Base-by-base conservation (phyloP, 2,888 invertebrate genomes). In the Lepas anatifera region DNA sequence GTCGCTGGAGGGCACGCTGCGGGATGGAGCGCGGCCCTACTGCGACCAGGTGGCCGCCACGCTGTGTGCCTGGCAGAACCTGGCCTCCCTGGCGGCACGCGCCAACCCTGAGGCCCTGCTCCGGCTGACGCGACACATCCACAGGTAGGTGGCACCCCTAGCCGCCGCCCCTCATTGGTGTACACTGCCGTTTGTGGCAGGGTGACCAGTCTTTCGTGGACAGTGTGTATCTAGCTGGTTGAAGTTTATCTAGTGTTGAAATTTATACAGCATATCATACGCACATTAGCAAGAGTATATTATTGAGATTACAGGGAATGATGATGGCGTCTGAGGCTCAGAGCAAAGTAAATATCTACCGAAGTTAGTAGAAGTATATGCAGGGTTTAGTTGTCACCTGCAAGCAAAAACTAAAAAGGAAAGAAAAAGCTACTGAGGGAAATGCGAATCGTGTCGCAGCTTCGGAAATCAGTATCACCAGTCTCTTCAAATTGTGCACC, bases 11-110 rank as follows among this genome's bases (percentile, higher is more conserved):
- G 32, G 16, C 18, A 25, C 58, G 8, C 32, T 58, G 22, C 18
- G 18, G 7, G 58, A 58, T 35, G 22, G n/a, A 22, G 58, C 7
- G 8, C 32, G 58, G 22, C 22, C 58, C 35, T 58, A 58, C 58
- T 35, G 32, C 22, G 71, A 72, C 48, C 71, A 71, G 39, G 73
- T 74, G 25, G 69, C 68, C 58, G 72, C 73, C 27, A 70, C 73
- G 29, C 72, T 74, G 32, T 69, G 69, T 32, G 73, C 73, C 25
- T 74, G 74, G 74, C 73, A 74, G 25, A 71, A 69, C 68, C 70
- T 74, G 29, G 72, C 74, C 22, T 71, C 67, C 22, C n/a, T 67
- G 29, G 25, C 41, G 0, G 18, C 67, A 4, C 27, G 32, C 27
- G 67, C 46, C 67, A n/a, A 22, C 11, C 29, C 41, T 10, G 58